Evolutionary conservation across 2,888 invertebrate species (phyloP).

Genomic region (Gari tellinella): DNA sequence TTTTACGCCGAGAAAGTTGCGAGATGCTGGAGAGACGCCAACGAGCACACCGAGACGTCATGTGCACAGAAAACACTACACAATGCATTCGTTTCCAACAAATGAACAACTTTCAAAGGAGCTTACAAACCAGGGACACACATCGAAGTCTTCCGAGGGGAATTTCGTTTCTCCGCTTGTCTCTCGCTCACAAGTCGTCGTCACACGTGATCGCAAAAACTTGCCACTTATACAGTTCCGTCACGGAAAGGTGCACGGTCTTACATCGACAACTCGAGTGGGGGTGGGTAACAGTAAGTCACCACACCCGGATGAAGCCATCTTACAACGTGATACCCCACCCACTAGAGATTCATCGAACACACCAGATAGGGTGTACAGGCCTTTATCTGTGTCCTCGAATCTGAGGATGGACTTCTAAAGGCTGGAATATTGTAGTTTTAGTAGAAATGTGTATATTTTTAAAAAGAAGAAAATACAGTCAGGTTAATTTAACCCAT

Average conservation of each 20-base stretch:
- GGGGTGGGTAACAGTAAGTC: too few species aligned
- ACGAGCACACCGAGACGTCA: conserved; percentile 58
- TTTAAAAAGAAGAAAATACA: too few species aligned
- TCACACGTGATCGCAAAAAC: conserved; percentile 36
- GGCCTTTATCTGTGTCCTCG: too few species aligned
- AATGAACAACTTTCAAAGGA: conserved; percentile 41
- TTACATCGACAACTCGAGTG: too few species aligned
- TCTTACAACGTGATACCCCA: too few species aligned
- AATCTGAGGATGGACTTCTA: too few species aligned
- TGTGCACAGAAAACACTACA: conserved; percentile 46
- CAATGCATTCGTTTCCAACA: conserved; percentile 52
- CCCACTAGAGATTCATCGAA: too few species aligned
- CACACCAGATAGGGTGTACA: too few species aligned
- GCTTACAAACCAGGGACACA: conserved; percentile 13
- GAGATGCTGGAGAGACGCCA: conserved; percentile 67
- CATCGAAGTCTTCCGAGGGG: conserved; percentile 11
- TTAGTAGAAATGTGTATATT: too few species aligned
- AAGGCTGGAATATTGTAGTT: too few species aligned
- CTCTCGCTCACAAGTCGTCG: not conserved
- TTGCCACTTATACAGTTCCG: conserved; percentile 56
- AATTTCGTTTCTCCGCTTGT: conserved; percentile 33
- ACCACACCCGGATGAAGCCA: conserved; percentile 1
- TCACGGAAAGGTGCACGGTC: too few species aligned
- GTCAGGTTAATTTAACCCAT: too few species aligned
- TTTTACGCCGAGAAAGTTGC: conserved; percentile 37